Conservation (phyloP, 2,113 vertebrate genomes). For the Macrotus californicus region DNA sequence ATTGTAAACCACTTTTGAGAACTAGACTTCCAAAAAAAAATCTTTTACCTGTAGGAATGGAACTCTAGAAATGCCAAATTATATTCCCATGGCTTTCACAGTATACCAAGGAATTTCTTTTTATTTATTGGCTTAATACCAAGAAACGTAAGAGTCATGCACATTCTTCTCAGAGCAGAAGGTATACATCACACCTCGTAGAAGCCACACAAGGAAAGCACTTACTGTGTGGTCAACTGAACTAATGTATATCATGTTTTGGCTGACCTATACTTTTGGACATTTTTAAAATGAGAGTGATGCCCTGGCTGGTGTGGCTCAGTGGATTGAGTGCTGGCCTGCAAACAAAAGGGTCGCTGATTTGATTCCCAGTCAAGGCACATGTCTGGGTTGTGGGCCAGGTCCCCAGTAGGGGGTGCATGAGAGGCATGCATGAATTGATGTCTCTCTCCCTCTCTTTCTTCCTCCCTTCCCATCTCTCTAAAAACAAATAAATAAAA, state of each 20-base stretch:
- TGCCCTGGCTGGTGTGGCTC: too few species aligned
- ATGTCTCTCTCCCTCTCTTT: too few species aligned
- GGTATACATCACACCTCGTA: background rate
- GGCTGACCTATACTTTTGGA: background rate
- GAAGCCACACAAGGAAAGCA: background rate
- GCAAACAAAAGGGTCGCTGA: too few species aligned
- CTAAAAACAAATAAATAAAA: too few species aligned
- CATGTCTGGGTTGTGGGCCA: too few species aligned
- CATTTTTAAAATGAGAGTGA: background rate
- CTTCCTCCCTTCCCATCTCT: too few species aligned
- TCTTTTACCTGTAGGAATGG: constrained; percentile 25
- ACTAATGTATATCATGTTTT: background rate
- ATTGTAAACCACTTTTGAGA: constrained; percentile 66
- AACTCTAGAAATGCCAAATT: constrained; percentile 35
- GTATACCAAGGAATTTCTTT: background rate
- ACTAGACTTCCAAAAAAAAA: background rate
- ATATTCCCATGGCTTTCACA: constrained; percentile 26
- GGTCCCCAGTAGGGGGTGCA: too few species aligned
- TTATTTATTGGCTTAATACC: constrained; percentile 43
- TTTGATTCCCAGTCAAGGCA: too few species aligned
- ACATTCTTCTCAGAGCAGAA: background rate
- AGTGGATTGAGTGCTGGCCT: too few species aligned
- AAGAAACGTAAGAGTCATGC: background rate
- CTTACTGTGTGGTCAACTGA: background rate
- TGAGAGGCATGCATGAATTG: too few species aligned